Percentiles rank a stretch among this genome's conserved stretches.
Conservation (phyloP, 2,113 vertebrate species). For the Stigmatopora argus region DNA sequence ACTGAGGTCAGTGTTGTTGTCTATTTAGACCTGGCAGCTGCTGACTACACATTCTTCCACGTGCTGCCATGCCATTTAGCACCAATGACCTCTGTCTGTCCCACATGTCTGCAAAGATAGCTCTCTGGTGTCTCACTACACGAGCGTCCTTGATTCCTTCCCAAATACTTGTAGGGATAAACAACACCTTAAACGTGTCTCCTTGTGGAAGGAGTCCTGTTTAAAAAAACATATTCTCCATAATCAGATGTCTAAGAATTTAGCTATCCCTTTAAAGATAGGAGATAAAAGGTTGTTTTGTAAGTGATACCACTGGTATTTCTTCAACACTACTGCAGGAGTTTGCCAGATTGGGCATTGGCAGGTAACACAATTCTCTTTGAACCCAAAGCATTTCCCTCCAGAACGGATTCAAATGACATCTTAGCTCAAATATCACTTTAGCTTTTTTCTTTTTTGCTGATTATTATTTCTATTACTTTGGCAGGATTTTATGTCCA, state of each 20-base stretch:
- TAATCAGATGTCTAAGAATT: no score
- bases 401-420: neutral
- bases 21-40: conserved; percentile 22
- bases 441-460: neutral
- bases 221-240: no score
- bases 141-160: conserved; percentile 18
- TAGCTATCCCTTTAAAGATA: no score
- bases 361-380: no score
- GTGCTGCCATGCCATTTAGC: conserved; percentile 20
- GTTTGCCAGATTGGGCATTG: no score
- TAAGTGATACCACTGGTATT: conserved; percentile 14
- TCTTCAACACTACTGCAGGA: no score
- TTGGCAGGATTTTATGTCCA: conserved; percentile 15
- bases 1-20: conserved; percentile 10
- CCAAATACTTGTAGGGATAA: neutral
- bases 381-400: no score
- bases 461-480: neutral
- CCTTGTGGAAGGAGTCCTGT: neutral
- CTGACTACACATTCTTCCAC: conserved; percentile 19
- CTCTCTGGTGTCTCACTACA: conserved; percentile 33
- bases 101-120: conserved; percentile 12
- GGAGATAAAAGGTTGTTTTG: no score
- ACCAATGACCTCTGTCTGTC: conserved; percentile 36
- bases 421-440: neutral
- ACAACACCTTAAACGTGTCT: neutral